Percentiles rank a stretch among this genome's conserved stretches.
These are phyloP conservation scores for Chelmon rostratus DNA, from an alignment of 2,797 vertebrate species.

Conservation along the genomic window DNA sequence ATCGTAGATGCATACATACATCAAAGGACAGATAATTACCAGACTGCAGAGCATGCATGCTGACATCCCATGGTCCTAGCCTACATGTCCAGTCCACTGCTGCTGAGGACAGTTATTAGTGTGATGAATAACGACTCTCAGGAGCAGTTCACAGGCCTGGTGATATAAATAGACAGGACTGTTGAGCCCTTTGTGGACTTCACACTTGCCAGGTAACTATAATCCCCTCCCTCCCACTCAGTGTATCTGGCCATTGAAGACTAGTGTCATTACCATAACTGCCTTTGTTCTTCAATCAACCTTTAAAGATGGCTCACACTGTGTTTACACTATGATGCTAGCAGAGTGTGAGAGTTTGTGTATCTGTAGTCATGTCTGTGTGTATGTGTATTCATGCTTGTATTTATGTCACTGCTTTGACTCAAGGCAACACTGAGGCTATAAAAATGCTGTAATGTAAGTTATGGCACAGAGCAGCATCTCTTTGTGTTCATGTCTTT, in stretches of 20 bases:
- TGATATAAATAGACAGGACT: slow-evolving; percentile 48
- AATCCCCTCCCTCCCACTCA: slow-evolving; percentile 27
- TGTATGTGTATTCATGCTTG: slow-evolving; percentile 26
- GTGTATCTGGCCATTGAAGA: slow-evolving; percentile 19
- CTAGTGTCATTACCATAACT: slow-evolving; percentile 37
- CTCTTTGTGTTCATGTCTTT: slow-evolving; percentile 49
- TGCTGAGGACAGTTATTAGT: slow-evolving; percentile 8
- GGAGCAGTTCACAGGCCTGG: slow-evolving; percentile 13
- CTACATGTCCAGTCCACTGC: slow-evolving; percentile 3
- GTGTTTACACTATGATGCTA: slow-evolving; percentile 20
- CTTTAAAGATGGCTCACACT: slow-evolving; percentile 49
- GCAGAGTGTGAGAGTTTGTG: neutral
- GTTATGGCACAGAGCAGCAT: slow-evolving; percentile 47
- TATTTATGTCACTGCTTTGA: slow-evolving; percentile 21
- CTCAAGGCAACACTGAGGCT: slow-evolving; percentile 1
- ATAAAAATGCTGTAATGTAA: slow-evolving; percentile 42
- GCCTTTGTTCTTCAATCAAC: slow-evolving; percentile 64
- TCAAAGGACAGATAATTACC: too few relatives aligned
- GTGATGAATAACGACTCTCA: slow-evolving; percentile 12
- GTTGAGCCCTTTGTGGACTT: slow-evolving; percentile 41
- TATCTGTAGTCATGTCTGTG: neutral
- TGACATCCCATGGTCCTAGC: neutral
- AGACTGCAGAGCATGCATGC: too few relatives aligned
- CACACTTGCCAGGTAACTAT: slow-evolving; percentile 54
- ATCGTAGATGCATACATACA: too few relatives aligned